Evolutionary conservation across 2,888 invertebrate genomes (phyloP).

Genomic region (Drosophila melanosoma): DNA sequence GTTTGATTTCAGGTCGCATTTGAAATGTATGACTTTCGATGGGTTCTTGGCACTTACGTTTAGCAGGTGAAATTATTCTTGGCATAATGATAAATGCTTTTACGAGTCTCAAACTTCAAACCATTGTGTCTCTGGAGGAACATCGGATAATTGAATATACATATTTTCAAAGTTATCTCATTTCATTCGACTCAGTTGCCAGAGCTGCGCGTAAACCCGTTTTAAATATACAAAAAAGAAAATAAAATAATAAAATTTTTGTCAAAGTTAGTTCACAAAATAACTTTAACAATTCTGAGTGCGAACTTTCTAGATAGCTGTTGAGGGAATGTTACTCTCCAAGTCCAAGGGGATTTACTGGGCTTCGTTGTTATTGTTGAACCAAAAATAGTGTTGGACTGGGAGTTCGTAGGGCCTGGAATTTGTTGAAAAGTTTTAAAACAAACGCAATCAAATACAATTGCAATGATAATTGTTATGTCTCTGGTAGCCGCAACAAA

Average conservation of each 20-base stretch:
- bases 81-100: conserved; percentile 59
- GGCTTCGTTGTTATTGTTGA: conserved; percentile 44
- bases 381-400: conserved; percentile 29
- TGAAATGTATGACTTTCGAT: conserved; percentile 25
- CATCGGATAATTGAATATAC: conserved; percentile 66
- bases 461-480: conserved; percentile 65
- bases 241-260: conserved; percentile 71
- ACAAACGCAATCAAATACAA: conserved; percentile 55
- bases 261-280: conserved; percentile 57
- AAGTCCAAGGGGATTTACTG: conserved; percentile 23
- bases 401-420: conserved; percentile 15
- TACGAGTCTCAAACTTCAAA: conserved; percentile 20
- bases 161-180: conserved; percentile 73
- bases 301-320: conserved; percentile 37
- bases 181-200: conserved; percentile 43
- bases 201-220: conserved; percentile 50
- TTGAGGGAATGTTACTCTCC: conserved; percentile 14
- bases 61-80: conserved; percentile 42
- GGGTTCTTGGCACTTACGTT: conserved; percentile 31
- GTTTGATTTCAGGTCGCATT: conserved; percentile 9
- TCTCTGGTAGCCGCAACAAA: conserved; percentile 30
- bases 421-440: conserved; percentile 50
- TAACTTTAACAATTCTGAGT: conserved; percentile 58
- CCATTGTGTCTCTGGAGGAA: conserved; percentile 29
- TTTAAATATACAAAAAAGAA: conserved; percentile 68